Evolutionary conservation across 2,888 invertebrate species (phyloP).

Genomic region (Oscheius sp.): DNA sequence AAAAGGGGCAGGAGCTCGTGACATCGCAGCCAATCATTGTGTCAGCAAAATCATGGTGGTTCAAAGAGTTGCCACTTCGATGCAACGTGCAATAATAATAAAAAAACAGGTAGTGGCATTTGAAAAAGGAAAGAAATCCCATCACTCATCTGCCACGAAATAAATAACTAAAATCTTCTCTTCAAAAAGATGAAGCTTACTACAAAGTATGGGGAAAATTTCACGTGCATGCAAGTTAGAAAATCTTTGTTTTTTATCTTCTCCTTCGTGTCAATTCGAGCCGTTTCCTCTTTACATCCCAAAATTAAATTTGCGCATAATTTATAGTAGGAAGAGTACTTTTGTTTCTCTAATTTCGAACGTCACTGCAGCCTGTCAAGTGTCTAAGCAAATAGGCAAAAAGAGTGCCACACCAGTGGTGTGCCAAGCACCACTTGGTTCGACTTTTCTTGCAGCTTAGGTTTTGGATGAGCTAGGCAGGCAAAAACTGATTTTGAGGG

Average conservation of each 20-base stretch:
- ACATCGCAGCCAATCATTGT: slow-evolving; percentile 31
- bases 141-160: slow-evolving; percentile 28
- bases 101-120: slow-evolving; percentile 6
- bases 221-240: slow-evolving; percentile 34
- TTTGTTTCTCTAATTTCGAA: slow-evolving; percentile 11
- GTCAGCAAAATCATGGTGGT: slow-evolving; percentile 35
- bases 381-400: slow-evolving; percentile 28
- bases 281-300: not conserved
- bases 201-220: slow-evolving; percentile 22
- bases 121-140: slow-evolving; percentile 7
- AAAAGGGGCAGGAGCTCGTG: slow-evolving; percentile 19
- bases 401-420: slow-evolving; percentile 30
- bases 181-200: slow-evolving; percentile 29
- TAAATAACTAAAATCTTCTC: slow-evolving; percentile 19
- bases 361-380: slow-evolving; percentile 20
- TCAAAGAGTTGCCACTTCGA: slow-evolving; percentile 29
- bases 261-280: not conserved
- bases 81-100: slow-evolving; percentile 31
- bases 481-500: too few species aligned
- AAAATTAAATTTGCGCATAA: not conserved
- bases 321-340: not conserved
- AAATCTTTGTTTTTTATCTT: not conserved
- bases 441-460: not conserved
- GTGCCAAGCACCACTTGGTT: slow-evolving; percentile 31
- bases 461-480: not conserved